Base-by-base conservation (phyloP, 1,140 invertebrate species). In the Tachypleus tridentatus region DNA sequence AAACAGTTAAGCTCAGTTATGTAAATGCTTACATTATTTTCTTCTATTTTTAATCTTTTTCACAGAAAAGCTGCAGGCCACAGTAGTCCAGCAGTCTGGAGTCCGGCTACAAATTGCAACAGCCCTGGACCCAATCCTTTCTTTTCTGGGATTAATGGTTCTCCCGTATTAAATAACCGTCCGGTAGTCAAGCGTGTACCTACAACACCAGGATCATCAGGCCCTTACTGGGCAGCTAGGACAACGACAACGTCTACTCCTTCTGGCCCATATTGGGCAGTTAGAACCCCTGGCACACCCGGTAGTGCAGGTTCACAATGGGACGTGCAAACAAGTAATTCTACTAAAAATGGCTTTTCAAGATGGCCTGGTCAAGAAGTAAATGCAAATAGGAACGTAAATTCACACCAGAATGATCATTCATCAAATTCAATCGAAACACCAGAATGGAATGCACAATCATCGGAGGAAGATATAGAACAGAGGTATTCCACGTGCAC, bases 111-210 rank as follows among this genome's bases (percentile, higher is more conserved):
- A 57, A 57, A 57, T 29, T 6, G 10, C 68, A 69, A 60, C 64
- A 69, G 62, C 76, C 82, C 71, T 75, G 75, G 4, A 77, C 71
- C 49, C 79, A 82, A 69, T 80, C 81, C 0, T 74, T 76, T 57
- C 79, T 84, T 62, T 80, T 80, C 29, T 29, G 29, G 29, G 29
- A 29, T 29, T 29, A 29, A 29, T 29, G 29, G 29, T 29, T 29
- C 29, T 29, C 29, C 29, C 29, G 29, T 29, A 29, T 29, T 2
- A 29, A 29, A 29, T 29, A 29, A 29, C 29, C 64, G 79, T 81
- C 62, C 74, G 84, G 49, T 83, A 84, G n/a, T 85, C 85, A 72
- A 82, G 82, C 62, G 82, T 83, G 73, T 83, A 84, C 74, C 77
- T 83, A 7, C 81, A 79, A 61, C 77, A 11, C 51, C 50, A 29